A percentile compares a stretch with the other conserved stretches of the same genome.
phyloP scores from a whole-genome alignment of 2,113 vertebrate genomes.

The Amblyopsis rosae region DNA sequence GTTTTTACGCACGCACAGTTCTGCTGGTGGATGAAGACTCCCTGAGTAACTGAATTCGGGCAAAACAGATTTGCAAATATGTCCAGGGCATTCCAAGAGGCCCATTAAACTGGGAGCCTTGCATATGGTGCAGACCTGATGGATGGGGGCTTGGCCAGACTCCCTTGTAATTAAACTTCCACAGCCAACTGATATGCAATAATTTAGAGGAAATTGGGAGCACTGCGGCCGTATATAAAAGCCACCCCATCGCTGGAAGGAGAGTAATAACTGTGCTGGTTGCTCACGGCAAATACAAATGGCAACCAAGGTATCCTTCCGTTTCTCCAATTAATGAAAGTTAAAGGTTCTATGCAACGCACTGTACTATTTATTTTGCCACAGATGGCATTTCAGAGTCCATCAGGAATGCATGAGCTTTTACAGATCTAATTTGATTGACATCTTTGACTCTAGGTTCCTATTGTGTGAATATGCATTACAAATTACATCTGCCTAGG shows the following conservation, averaged over 20 bases:
- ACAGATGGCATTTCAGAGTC: too few relatives aligned
- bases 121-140: constrained; percentile 59
- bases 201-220: constrained; percentile 54
- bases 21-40: background rate
- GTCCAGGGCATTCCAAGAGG: constrained; percentile 34
- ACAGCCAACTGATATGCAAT: constrained; percentile 41
- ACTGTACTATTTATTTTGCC: too few relatives aligned
- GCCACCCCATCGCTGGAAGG: constrained; percentile 2
- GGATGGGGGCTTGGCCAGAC: constrained; percentile 45
- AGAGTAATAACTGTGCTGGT: constrained; percentile 26
- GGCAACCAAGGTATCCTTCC: constrained; percentile 10
- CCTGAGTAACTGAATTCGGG: constrained; percentile 47
- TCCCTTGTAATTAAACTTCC: constrained; percentile 57
- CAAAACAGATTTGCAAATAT: constrained; percentile 47
- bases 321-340: constrained; percentile 34
- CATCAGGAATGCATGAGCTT: too few relatives aligned
- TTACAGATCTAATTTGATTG: too few relatives aligned
- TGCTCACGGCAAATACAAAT: constrained; percentile 41
- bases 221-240: constrained; percentile 42
- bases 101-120: constrained; percentile 54
- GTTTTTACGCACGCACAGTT: background rate
- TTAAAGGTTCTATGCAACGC: too few relatives aligned
- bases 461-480: too few relatives aligned
- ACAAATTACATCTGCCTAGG: too few relatives aligned
- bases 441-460: too few relatives aligned